Percentiles rank a stretch among this genome's conserved stretches.
Evolutionary conservation across 2,888 invertebrate species (phyloP).

Genomic region (Desoria tigrina): DNA sequence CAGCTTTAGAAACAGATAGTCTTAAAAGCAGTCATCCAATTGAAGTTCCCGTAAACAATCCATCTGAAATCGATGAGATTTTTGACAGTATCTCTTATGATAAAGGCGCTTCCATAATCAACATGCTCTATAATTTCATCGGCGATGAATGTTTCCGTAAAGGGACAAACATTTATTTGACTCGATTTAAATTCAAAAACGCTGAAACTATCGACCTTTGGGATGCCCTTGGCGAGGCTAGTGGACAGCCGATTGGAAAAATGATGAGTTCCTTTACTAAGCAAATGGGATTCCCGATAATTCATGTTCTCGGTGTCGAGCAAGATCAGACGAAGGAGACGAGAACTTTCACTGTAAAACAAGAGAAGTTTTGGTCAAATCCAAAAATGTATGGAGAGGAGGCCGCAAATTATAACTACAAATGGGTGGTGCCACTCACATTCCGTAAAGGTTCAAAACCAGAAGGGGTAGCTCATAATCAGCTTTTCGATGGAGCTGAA

Average conservation of each 20-base stretch:
- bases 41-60: conserved; percentile 53
- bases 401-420: conserved; percentile 55
- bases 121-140: conserved; percentile 58
- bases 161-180: conserved; percentile 58
- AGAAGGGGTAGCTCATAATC: conserved; percentile 61
- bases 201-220: conserved; percentile 59
- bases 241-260: conserved; percentile 58
- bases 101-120: conserved; percentile 56
- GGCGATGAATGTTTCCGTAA: conserved; percentile 56
- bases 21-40: conserved; percentile 59
- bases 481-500: conserved; percentile 63
- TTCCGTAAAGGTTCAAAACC: conserved; percentile 76
- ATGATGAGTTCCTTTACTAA: conserved; percentile 62
- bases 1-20: conserved; percentile 59
- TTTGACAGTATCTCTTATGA: conserved; percentile 57
- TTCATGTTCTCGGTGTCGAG: conserved; percentile 53
- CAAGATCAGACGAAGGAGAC: conserved; percentile 56
- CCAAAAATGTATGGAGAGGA: conserved; percentile 59
- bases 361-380: conserved; percentile 85
- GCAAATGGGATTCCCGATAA: conserved; percentile 62
- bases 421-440: conserved; percentile 88
- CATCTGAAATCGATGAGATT: conserved; percentile 54
- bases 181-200: conserved; percentile 56
- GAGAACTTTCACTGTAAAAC: conserved; percentile 71
- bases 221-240: conserved; percentile 57